A percentile compares a stretch with the other conserved stretches of the same genome.
These are phyloP conservation scores for Camelus dromedarius DNA, from an alignment of 2,113 vertebrate genomes.

Conservation along the genomic window DNA sequence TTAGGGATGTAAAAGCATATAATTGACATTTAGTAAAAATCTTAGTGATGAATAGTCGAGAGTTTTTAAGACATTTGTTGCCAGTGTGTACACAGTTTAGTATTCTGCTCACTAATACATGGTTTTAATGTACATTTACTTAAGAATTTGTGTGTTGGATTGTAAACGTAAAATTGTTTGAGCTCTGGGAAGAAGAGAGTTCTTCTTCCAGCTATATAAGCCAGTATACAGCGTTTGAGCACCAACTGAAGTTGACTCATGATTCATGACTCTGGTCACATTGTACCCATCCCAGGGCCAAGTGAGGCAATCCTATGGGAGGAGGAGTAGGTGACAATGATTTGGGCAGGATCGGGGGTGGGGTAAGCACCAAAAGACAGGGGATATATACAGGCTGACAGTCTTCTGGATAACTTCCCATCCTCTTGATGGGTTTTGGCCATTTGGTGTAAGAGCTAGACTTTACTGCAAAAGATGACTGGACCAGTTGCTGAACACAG, in stretches of 20 bases:
- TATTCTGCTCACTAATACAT: not conserved
- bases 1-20: conserved; percentile 59
- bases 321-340: not conserved
- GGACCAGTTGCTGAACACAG: not conserved
- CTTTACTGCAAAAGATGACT: not conserved
- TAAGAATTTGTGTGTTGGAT: not conserved
- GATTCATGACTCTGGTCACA: not conserved
- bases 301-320: not conserved
- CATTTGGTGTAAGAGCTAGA: not conserved
- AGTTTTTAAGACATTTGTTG: not conserved
- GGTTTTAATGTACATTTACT: not conserved
- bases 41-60: conserved; percentile 31
- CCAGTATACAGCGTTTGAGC: not conserved
- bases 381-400: accelerated
- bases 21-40: conserved; percentile 69
- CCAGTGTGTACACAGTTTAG: not conserved
- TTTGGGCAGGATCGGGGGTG: not conserved
- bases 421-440: not conserved
- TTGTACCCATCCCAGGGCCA: not conserved
- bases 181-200: not conserved
- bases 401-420: not conserved
- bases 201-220: not conserved
- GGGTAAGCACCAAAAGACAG: not conserved
- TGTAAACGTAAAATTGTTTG: not conserved
- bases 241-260: not conserved